Evolutionary conservation across 2,113 vertebrate genomes (phyloP).

Genomic region (Hemiscyllium ocellatum): DNA sequence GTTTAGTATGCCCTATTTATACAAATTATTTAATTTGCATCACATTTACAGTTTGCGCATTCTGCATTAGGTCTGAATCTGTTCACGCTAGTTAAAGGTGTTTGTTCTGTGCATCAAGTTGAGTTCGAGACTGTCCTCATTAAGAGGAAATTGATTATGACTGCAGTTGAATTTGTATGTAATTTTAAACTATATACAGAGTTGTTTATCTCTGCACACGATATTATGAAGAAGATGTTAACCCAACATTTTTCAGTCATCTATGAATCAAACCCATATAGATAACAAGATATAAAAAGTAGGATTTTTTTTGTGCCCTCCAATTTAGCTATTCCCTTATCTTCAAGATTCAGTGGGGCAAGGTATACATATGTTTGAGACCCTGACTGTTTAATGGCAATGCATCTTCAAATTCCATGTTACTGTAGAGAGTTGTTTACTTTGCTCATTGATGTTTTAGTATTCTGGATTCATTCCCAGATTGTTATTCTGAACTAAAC

Average conservation of each 20-base stretch:
- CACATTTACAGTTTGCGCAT: neutral
- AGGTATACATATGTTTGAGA: neutral
- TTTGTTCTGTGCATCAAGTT: neutral
- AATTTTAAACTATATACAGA: neutral
- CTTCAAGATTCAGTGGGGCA: neutral
- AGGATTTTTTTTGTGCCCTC: neutral
- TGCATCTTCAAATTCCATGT: neutral
- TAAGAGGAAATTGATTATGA: neutral
- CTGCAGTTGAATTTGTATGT: neutral
- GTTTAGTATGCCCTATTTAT: neutral
- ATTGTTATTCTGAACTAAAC: neutral
- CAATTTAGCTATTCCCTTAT: neutral
- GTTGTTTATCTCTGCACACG: neutral
- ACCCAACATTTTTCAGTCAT: neutral
- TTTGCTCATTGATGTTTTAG: neutral
- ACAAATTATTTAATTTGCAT: neutral
- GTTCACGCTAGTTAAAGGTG: neutral
- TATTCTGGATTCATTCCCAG: neutral
- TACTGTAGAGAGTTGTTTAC: neutral
- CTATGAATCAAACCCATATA: neutral
- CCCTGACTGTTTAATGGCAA: neutral
- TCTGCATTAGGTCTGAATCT: neutral
- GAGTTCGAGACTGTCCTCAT: neutral
- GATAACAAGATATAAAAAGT: too few species aligned
- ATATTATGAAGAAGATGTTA: too few species aligned